Base-by-base conservation (phyloP, 2,113 vertebrate genomes). In the Litocranius walleri region DNA sequence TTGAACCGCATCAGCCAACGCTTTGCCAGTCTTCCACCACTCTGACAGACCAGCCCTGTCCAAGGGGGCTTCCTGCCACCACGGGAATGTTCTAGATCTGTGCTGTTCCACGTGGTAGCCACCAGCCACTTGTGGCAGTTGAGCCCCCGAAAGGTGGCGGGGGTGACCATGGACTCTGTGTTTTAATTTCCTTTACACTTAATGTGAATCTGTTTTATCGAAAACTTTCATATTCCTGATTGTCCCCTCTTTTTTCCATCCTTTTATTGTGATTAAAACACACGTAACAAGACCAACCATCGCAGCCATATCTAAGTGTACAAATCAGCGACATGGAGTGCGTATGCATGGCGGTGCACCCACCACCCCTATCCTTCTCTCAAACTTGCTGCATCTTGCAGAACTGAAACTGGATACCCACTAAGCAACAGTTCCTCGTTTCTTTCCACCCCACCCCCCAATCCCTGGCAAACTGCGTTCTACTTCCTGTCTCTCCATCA, bases 11-110 rank as follows among this genome's bases (percentile, higher is more conserved):
- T n/a, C 74, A 12, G 10, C 59, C 23, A 59, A 1, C 19, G 11
- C 7, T 23, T 52, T 36, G 27, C 67, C 21, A 2, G 0, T 3
- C 36, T 56, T 5, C 40, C 5, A 0, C 19, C 14, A 0, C 6
- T 43, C 74, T 40, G 25, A 19, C 40, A 5, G 59, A 71, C n/a
- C 7, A 3, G 7, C 3, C 1, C 30, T 9, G 57, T 19, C 57
- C 56, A 2, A 15, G 7, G 10, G 85, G 10, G 10, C 71, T 84
- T 45, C 27, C 78, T 50, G 80, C 30, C 78, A 3, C 3, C 5
- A 2, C 3, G 2, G 57, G 40, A 2, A 33, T 17, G 29, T 43
- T 14, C 40, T 59, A 4, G 6, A 5, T 27, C 67, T 21, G 14
- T 3, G 14, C 78, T 21, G 11, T 14, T 27, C 10, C 11, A 0